Evolutionary conservation across 2,888 invertebrate species (phyloP), one percentile per base, ranked within the genome.

Genomic region (Bhutanitis thaidina): DNA sequence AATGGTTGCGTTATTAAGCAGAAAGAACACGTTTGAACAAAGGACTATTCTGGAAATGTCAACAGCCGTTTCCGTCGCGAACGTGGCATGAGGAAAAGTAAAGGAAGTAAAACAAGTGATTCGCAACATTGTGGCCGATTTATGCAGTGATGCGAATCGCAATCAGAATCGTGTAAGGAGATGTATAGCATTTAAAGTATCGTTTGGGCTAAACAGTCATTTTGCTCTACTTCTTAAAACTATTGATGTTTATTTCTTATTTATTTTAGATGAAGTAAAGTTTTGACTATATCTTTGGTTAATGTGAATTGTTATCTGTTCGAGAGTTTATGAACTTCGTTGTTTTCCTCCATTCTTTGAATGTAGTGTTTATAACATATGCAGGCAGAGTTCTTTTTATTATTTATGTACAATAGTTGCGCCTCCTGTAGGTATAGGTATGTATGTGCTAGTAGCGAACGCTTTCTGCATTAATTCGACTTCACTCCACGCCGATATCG

Each of bases 11-110:
- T 63, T 67, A 67, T 66, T 63, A 66, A 64, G 59, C 35, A 41
- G 36, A 61, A 66, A 57, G 61, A 64, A 62, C 59, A 56, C 55
- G 59, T n/a, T 34, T 34, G 64, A 81, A 84, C 84, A 84, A 85
- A 81, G 81, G 80, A 69, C 80, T 76, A 76, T 84, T 82, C 75
- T 72, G 69, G 67, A 72, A 79, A 80, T 76, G 81, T 80, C 81
- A 77, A 83, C 77, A 75, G 54, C 53, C 61, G 70, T 75, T 80
- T 79, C 78, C 74, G 71, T 69, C 69, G 66, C 69, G 64, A 67
- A 69, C 66, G 67, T 68, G 61, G 65, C 69, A 74, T 76, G 70
- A 74, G 80, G 80, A 83, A 83, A 77, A 58, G 48, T 65, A 65
- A 71, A 71, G 74, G 62, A 67, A 73, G 72, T 72, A 63, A 73